Evolutionary conservation across 2,113 vertebrate species (phyloP).

Genomic region (Rhinogobius similis): DNA sequence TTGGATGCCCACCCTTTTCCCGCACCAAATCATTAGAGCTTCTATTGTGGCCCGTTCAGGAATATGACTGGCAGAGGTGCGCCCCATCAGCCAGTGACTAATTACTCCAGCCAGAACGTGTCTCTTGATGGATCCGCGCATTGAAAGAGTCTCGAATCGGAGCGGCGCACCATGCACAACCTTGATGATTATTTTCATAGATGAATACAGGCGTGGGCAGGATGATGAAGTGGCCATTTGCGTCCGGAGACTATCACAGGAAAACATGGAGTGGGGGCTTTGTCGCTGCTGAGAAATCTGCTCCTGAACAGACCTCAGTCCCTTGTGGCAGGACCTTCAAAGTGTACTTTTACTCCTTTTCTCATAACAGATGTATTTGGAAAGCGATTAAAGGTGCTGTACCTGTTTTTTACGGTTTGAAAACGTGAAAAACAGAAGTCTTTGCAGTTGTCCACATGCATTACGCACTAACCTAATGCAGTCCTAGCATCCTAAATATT

Average conservation of each 20-base stretch:
- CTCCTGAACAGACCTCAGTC: constrained; percentile 46
- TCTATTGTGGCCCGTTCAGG: constrained; percentile 85
- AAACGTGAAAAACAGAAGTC: too few species aligned
- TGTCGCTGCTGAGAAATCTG: constrained; percentile 78
- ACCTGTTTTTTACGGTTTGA: too few species aligned
- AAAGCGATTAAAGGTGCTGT: neutral
- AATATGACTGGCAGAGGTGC: constrained; percentile 86
- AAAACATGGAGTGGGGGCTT: constrained; percentile 76
- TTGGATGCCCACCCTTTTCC: constrained; percentile 73
- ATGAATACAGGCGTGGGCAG: constrained; percentile 91
- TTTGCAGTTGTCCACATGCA: too few species aligned
- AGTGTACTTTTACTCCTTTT: neutral
- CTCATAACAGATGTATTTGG: neutral
- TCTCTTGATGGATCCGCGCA: constrained; percentile 90
- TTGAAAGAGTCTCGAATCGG: constrained; percentile 83
- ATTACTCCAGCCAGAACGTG: constrained; percentile 87
- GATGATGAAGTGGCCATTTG: constrained; percentile 94
- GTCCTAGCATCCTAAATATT: too few species aligned
- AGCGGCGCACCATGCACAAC: constrained; percentile 84
- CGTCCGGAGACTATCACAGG: constrained; percentile 84
- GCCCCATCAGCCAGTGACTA: constrained; percentile 84
- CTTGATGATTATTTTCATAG: constrained; percentile 98
- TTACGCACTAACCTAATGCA: too few species aligned
- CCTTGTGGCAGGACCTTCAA: constrained; percentile 2
- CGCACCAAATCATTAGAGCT: constrained; percentile 84